phyloP scores from a whole-genome alignment of 2,113 vertebrate genomes.

The Acanthochromis polyacanthus region DNA sequence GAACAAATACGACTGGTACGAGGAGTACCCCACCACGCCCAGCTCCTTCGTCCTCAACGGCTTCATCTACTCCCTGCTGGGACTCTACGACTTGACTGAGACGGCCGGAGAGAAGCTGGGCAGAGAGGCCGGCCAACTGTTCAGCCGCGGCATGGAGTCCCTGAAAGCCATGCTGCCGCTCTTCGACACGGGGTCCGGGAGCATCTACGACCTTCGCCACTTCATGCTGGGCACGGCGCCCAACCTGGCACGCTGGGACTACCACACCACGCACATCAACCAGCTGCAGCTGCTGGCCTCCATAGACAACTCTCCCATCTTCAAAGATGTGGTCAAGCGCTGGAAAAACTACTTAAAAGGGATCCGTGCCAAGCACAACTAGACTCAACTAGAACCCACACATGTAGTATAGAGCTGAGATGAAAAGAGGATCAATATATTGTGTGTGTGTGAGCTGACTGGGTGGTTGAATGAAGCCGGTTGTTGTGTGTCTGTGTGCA shows the following conservation, averaged over 20 bases:
- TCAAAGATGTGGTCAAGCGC: slow-evolving; percentile 92
- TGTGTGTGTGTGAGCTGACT: neutral
- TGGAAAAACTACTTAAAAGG: slow-evolving; percentile 98
- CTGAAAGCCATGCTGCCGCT: slow-evolving; percentile 97
- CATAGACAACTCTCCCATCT: slow-evolving; percentile 91
- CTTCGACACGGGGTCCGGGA: slow-evolving; percentile 96
- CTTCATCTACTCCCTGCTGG: slow-evolving; percentile 97
- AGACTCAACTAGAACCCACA: slow-evolving; percentile 43
- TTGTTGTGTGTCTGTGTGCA: slow-evolving; percentile 5
- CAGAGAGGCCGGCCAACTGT: slow-evolving; percentile 88
- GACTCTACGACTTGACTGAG: slow-evolving; percentile 94
- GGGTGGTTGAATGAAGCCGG: slow-evolving; percentile 17
- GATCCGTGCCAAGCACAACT: slow-evolving; percentile 98
- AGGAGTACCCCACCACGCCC: slow-evolving; percentile 96
- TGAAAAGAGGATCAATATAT: slow-evolving; percentile 6
- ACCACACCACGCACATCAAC: slow-evolving; percentile 99
- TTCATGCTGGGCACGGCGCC: slow-evolving; percentile 95
- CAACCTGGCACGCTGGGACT: slow-evolving; percentile 99
- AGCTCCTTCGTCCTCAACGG: slow-evolving; percentile 98
- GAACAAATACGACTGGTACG: slow-evolving; percentile 96
- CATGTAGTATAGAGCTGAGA: slow-evolving; percentile 4
- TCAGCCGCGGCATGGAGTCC: slow-evolving; percentile 93
- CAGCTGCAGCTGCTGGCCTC: slow-evolving; percentile 96
- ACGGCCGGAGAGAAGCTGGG: slow-evolving; percentile 92
- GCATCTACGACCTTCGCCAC: slow-evolving; percentile 97